Evolutionary conservation across 2,113 vertebrate genomes (phyloP).

Genomic region (Naja naja): DNA sequence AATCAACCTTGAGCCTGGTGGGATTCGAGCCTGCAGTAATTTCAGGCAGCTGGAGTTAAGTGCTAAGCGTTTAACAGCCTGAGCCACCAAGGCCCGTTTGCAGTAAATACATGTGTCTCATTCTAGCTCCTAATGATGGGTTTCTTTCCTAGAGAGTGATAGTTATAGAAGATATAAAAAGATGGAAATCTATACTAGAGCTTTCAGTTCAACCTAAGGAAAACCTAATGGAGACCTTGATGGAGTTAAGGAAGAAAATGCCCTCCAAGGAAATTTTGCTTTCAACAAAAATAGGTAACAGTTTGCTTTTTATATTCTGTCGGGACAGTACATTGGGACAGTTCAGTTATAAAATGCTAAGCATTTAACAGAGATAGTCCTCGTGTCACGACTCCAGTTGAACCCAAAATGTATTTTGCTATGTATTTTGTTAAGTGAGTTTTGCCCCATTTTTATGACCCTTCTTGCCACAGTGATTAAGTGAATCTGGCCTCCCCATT

Average conservation of each 20-base stretch:
- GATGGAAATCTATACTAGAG: constrained; percentile 86
- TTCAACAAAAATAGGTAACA: constrained; percentile 89
- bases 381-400: neutral
- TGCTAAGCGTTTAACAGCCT: no score
- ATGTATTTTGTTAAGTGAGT: neutral
- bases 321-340: neutral
- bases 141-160: constrained; percentile 88
- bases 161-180: constrained; percentile 91
- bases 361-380: neutral
- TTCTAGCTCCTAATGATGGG: constrained; percentile 59
- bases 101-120: constrained; percentile 33
- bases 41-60: no score
- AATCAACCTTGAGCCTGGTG: no score
- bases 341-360: neutral
- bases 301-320: neutral
- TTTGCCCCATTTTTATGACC: neutral
- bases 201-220: constrained; percentile 83
- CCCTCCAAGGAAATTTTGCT: constrained; percentile 89
- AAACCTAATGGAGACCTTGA: constrained; percentile 81
- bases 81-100: no score
- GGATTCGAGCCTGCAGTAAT: no score
- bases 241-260: constrained; percentile 91
- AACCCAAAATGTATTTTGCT: neutral
- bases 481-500: neutral
- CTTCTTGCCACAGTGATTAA: neutral